A percentile compares a stretch with the other conserved stretches of the same genome.
Conservation (phyloP, 2,113 vertebrate genomes). For the Danio rerio region GRCz12tu NC_133193.1:37197501-37198000, state of each 20-base stretch:
- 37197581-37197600: no score
- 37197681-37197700: neutral
- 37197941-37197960: constrained; percentile 35
- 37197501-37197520: no score
- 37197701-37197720: neutral
- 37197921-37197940: constrained; percentile 18
- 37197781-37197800: constrained; percentile 41
- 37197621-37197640: no score
- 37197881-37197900: constrained; percentile 37
- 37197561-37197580: no score
- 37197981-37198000: constrained; percentile 27
- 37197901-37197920: neutral
- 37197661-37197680: neutral
- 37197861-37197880: constrained; percentile 51
- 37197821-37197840: constrained; percentile 36
- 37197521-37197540: no score
- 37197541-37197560: no score
- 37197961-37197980: constrained; percentile 57
- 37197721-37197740: constrained; percentile 13
- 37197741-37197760: constrained; percentile 25
- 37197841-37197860: constrained; percentile 43
- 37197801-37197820: constrained; percentile 6
- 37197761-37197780: constrained; percentile 19
- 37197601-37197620: no score
- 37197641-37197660: no score